Conservation (phyloP, 1,140 invertebrate genomes). For the Drosophila athabasca region DNA sequence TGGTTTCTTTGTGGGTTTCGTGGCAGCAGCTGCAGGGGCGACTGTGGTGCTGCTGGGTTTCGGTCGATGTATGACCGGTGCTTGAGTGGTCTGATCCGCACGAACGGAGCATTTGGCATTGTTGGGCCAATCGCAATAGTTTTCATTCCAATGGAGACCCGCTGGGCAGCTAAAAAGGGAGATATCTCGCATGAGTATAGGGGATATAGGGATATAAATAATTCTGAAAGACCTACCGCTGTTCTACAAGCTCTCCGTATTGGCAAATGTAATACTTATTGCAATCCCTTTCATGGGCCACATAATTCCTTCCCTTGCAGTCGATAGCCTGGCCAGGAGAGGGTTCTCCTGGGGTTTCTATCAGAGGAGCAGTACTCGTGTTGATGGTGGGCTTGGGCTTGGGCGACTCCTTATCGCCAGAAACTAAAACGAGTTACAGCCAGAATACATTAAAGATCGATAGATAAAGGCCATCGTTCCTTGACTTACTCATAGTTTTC, state of each 20-base stretch:
- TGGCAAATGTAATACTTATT: slow-evolving; percentile 92
- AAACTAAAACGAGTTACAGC: slow-evolving; percentile 27
- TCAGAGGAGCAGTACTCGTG: slow-evolving; percentile 10
- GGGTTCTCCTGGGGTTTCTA: slow-evolving; percentile 13
- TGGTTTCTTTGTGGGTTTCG: slow-evolving; percentile 66
- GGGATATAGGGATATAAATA: not conserved
- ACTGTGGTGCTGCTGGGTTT: slow-evolving; percentile 35
- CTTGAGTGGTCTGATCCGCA: slow-evolving; percentile 49
- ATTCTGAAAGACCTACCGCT: slow-evolving; percentile 69
- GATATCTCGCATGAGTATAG: not conserved
- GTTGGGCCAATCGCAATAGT: slow-evolving; percentile 91
- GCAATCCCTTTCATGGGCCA: slow-evolving; percentile 88
- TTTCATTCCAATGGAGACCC: slow-evolving; percentile 90
- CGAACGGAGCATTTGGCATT: slow-evolving; percentile 86
- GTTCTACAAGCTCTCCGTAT: slow-evolving; percentile 87
- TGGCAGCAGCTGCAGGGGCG: slow-evolving; percentile 2
- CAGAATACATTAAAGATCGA: not conserved
- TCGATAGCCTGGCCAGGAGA: slow-evolving; percentile 72
- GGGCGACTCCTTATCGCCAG: slow-evolving; percentile 34
- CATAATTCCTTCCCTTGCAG: slow-evolving; percentile 87
- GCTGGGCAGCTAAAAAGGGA: slow-evolving; percentile 85
- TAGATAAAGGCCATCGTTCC: not conserved
- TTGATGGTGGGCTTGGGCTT: slow-evolving; percentile 47
- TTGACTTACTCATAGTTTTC: slow-evolving; percentile 67
- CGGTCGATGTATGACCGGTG: slow-evolving; percentile 42